A percentile compares a stretch with the other conserved stretches of the same genome.
phyloP scores from a whole-genome alignment of 2,797 vertebrate species.

The Anguilla megastoma region DNA sequence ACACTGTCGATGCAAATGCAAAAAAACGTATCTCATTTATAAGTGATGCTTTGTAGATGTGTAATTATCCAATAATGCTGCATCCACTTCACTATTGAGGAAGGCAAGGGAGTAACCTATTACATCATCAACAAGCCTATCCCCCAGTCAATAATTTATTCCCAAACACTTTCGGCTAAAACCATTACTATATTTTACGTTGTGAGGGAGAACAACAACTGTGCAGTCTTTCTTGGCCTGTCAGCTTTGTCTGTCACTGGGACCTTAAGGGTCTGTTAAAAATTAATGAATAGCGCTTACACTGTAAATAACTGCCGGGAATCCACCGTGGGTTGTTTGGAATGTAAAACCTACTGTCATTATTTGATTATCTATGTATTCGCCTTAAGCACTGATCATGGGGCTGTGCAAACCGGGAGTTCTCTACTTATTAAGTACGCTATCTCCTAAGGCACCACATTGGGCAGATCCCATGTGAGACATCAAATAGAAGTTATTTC shows the following conservation, averaged over 20 bases:
- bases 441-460: conserved; percentile 47
- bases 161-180: conserved; percentile 62
- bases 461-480: conserved; percentile 47
- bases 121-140: conserved; percentile 61
- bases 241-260: conserved; percentile 72
- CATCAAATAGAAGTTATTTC: conserved; percentile 42
- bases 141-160: conserved; percentile 74
- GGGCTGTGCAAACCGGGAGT: conserved; percentile 54
- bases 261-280: conserved; percentile 74
- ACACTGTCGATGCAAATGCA: conserved; percentile 30
- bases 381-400: conserved; percentile 56
- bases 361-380: conserved; percentile 73
- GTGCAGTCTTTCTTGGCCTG: conserved; percentile 60
- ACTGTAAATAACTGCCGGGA: conserved; percentile 77
- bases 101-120: conserved; percentile 67
- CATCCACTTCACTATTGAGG: conserved; percentile 12
- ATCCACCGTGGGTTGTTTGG: conserved; percentile 74
- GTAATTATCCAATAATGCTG: conserved; percentile 4
- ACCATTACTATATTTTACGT: conserved; percentile 69
- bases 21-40: conserved; percentile 33
- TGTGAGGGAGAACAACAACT: conserved; percentile 65
- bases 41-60: conserved; percentile 7
- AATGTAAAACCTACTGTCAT: conserved; percentile 75
- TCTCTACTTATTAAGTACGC: conserved; percentile 43
- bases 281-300: conserved; percentile 72